These are phyloP conservation scores for Elachura formosa DNA, from an alignment of 2,113 vertebrate species.

Conservation along the genomic window DNA sequence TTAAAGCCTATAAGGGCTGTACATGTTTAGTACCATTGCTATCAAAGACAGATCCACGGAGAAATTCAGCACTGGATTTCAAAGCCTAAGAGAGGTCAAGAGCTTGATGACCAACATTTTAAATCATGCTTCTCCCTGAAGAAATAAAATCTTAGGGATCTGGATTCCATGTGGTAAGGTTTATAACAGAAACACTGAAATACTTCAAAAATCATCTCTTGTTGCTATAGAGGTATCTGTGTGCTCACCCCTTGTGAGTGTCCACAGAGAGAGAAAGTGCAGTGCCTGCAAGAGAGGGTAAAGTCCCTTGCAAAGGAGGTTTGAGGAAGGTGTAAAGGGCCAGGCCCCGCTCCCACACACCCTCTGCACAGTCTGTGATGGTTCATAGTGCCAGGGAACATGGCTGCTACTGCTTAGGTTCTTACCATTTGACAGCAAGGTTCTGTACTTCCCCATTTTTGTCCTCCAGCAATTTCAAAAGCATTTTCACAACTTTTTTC, in stretches of 20 bases:
- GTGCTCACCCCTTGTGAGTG: neutral
- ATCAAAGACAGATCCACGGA: neutral
- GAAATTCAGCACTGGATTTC: neutral
- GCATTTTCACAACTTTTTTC: slow-evolving; percentile 89
- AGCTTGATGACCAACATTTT: neutral
- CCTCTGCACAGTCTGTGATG: neutral
- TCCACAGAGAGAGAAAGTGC: neutral
- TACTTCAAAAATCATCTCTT: neutral
- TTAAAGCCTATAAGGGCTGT: neutral
- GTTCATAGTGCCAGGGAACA: neutral
- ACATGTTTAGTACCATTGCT: neutral
- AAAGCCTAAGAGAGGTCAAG: neutral
- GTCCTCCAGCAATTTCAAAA: slow-evolving; percentile 89
- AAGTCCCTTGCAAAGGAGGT: neutral
- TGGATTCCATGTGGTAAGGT: neutral
- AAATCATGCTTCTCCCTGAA: neutral
- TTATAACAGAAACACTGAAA: neutral
- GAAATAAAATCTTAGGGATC: neutral
- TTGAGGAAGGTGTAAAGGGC: neutral
- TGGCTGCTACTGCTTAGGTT: accelerated
- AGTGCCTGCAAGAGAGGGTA: neutral
- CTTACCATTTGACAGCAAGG: slow-evolving; percentile 93
- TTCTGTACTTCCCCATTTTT: slow-evolving; percentile 96
- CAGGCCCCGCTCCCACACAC: neutral
- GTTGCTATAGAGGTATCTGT: neutral